Evolutionary conservation across 2,888 invertebrate genomes (phyloP).

Genomic region (Blastobasis adustella): DNA sequence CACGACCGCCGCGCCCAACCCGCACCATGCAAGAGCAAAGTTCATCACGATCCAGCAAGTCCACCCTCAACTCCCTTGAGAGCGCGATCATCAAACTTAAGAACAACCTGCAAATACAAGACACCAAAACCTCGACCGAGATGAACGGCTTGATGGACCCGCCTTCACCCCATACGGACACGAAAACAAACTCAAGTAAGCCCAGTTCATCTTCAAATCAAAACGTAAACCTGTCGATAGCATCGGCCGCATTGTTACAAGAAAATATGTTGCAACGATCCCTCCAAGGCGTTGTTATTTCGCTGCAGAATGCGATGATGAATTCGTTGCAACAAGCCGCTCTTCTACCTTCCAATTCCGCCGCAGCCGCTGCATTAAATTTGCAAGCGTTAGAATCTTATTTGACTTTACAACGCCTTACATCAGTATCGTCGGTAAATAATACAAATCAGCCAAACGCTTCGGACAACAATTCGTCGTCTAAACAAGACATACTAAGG

Average conservation of each 20-base stretch:
- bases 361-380: slow-evolving; percentile 89
- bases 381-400: slow-evolving; percentile 91
- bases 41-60: slow-evolving; percentile 60
- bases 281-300: slow-evolving; percentile 85
- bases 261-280: slow-evolving; percentile 83
- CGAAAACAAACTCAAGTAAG: slow-evolving; percentile 62
- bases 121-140: slow-evolving; percentile 50
- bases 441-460: slow-evolving; percentile 44
- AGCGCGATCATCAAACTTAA: slow-evolving; percentile 71
- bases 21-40: slow-evolving; percentile 69
- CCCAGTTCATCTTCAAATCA: slow-evolving; percentile 46
- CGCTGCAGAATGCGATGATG: slow-evolving; percentile 89
- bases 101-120: slow-evolving; percentile 70
- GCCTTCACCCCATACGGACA: slow-evolving; percentile 47
- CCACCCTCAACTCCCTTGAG: slow-evolving; percentile 66
- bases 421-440: slow-evolving; percentile 77
- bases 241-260: slow-evolving; percentile 76
- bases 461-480: slow-evolving; percentile 50
- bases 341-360: slow-evolving; percentile 85
- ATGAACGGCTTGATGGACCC: slow-evolving; percentile 58
- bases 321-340: slow-evolving; percentile 90
- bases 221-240: slow-evolving; percentile 68
- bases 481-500: slow-evolving; percentile 81
- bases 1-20: slow-evolving; percentile 24
- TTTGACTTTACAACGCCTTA: slow-evolving; percentile 86